Percentiles rank a stretch among this genome's conserved stretches.
Conservation (phyloP, 23 tunicate genomes). For the Halocynthia aurantium region DNA sequence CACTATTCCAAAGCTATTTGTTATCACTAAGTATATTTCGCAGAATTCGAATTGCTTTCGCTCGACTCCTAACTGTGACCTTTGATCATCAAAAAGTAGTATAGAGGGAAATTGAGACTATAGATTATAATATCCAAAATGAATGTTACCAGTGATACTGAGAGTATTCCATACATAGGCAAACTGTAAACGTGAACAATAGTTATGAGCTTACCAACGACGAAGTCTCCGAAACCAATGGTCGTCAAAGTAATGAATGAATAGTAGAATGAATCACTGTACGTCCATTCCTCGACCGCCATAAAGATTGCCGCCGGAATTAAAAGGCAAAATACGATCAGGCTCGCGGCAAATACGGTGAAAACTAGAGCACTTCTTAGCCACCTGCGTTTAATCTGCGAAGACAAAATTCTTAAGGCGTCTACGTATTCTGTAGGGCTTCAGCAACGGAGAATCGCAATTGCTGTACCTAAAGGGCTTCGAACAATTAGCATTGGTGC, state of each 20-base stretch:
- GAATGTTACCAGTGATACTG: too few species aligned
- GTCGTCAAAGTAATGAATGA: slow-evolving; percentile 73
- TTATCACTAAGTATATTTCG: not conserved
- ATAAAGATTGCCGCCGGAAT: slow-evolving; percentile 56
- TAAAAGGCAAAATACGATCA: slow-evolving; percentile 43
- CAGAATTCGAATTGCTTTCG: not conserved
- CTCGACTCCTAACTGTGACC: not conserved
- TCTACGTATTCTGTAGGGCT: too few species aligned
- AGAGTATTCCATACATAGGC: too few species aligned
- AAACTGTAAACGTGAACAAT: too few species aligned
- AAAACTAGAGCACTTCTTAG: slow-evolving; percentile 28
- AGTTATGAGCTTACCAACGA: slow-evolving; percentile 34
- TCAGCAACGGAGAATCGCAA: too few species aligned
- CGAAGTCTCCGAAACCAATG: slow-evolving; percentile 89
- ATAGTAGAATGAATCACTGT: slow-evolving; percentile 69
- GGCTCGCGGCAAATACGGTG: not conserved
- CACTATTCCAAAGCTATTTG: too few species aligned
- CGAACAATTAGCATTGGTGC: too few species aligned
- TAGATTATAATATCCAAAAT: too few species aligned
- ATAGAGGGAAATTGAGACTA: too few species aligned
- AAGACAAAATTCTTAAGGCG: not conserved
- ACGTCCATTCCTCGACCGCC: slow-evolving; percentile 62
- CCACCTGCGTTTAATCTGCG: slow-evolving; percentile 18
- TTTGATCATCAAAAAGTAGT: too few species aligned
- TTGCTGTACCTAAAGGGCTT: too few species aligned